Percentiles rank a stretch among this genome's conserved stretches.
phyloP scores from a whole-genome alignment of 2,888 invertebrate species.

The Nasonovia ribisnigri region DNA sequence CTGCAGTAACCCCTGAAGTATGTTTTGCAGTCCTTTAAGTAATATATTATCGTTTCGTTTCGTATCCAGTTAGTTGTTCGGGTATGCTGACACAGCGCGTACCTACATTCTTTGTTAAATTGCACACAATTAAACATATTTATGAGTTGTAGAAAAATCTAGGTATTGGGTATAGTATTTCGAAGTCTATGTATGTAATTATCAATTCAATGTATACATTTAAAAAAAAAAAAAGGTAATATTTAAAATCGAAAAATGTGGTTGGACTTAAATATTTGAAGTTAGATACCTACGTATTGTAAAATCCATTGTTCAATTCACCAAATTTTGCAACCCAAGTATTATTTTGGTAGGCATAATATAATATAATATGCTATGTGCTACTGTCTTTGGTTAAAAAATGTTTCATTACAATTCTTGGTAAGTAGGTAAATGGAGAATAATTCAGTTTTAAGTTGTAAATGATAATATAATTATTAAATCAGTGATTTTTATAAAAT shows the following conservation, averaged over 20 bases:
- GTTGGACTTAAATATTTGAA: neutral
- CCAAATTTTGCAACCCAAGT: neutral
- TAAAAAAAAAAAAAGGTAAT: neutral
- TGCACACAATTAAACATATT: neutral
- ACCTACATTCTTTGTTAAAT: neutral
- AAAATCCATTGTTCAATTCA: neutral
- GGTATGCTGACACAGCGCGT: no score
- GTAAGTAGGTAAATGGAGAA: neutral
- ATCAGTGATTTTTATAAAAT: neutral
- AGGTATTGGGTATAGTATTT: neutral
- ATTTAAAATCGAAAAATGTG: neutral
- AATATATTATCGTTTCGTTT: slow-evolving; percentile 42
- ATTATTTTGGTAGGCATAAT: neutral
- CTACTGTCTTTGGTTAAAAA: neutral
- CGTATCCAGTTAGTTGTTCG: slow-evolving; percentile 3
- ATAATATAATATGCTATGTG: neutral
- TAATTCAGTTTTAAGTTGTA: neutral
- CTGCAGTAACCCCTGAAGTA: neutral
- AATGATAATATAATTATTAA: neutral
- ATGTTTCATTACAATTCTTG: neutral
- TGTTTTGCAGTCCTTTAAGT: neutral
- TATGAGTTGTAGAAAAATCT: neutral
- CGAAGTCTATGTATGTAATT: neutral
- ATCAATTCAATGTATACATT: neutral
- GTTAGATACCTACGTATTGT: neutral